Evolutionary conservation across 2,797 vertebrate species (phyloP), one percentile per base, ranked within the genome.

Genomic region (Thunnus albacares): DNA sequence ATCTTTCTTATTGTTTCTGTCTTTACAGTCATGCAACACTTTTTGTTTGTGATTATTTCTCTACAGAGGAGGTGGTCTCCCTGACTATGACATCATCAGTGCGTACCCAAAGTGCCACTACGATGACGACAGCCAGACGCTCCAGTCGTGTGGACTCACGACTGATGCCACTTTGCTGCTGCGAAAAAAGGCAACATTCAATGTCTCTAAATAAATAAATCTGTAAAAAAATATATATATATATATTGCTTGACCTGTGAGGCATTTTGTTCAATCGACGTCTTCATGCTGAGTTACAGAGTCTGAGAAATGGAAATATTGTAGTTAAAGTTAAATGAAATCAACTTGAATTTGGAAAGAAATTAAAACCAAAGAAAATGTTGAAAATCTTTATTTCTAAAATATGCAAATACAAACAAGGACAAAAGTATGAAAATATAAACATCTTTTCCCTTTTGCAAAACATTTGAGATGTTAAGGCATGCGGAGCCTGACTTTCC

Each of bases 81-180:
- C 79, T 17, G 84, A 80, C 0, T 99, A 97, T 61, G 96, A 99
- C 91, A 97, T 99, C 94, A 91, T 98, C 92, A 97, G 96, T 1
- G 84, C 86, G 0, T 96, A 96, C 75, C 97, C 98, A 28, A 91
- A 71, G 58, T 69, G 79, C 12, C 88, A 93, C 88, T 97, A 97
- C 66, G 14, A 56, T 0, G 93, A 98, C 0, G 87, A 94, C 22
- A 4, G 84, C 8, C 91, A 91, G 86, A 97, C 95, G 0, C 94
- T 99, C 3, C 88, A 88, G 70, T 95, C 94, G 0, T 96, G 92
- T 3, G 97, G 96, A 43, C 93, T 99, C 68, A 91, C 82, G 1
- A 92, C 95, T 45, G 97, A 90, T 0, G 89, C 95, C 1, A 87
- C 91, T 0, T 87, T 99, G 67, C 89, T 98, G 78, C 94, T 99